These are phyloP conservation scores for Mormyrus hasselquistii DNA, from an alignment of 2,797 vertebrate genomes.

Conservation along the genomic window DNA sequence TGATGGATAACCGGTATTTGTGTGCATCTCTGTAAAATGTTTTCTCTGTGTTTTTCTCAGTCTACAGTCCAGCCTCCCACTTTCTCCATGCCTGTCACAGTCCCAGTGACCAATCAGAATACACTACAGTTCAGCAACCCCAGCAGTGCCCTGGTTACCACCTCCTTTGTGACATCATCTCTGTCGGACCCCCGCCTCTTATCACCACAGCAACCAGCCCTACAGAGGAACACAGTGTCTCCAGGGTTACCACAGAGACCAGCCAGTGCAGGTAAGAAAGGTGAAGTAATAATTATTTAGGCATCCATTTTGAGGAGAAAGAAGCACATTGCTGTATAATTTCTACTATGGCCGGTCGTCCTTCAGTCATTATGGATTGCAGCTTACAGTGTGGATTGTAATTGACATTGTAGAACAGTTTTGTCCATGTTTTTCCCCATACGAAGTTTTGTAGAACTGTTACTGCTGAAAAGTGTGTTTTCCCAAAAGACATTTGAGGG, in stretches of 20 bases:
- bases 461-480: not conserved
- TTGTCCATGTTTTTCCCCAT: not conserved
- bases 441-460: not conserved
- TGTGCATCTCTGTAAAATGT: not conserved
- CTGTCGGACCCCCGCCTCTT: conserved; percentile 90
- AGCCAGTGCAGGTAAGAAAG: conserved; percentile 78
- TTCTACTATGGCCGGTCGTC: not conserved
- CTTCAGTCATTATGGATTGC: not conserved
- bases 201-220: conserved; percentile 80
- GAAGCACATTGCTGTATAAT: not conserved
- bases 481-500: not conserved
- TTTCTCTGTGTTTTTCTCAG: conserved; percentile 52
- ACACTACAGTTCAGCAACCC: conserved; percentile 91
- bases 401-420: not conserved
- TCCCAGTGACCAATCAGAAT: conserved; percentile 88
- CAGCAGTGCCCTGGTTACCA: conserved; percentile 79
- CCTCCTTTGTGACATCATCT: conserved; percentile 84
- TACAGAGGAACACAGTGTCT: conserved; percentile 88
- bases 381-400: not conserved
- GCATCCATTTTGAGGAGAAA: conserved; percentile 1
- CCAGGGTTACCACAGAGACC: conserved; percentile 90
- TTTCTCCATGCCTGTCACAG: conserved; percentile 94
- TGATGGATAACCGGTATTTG: conserved; percentile 34
- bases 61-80: conserved; percentile 84
- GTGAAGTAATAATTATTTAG: conserved; percentile 5